phyloP scores from a whole-genome alignment of 2,113 vertebrate genomes.

The Ardeotis arabs region DNA sequence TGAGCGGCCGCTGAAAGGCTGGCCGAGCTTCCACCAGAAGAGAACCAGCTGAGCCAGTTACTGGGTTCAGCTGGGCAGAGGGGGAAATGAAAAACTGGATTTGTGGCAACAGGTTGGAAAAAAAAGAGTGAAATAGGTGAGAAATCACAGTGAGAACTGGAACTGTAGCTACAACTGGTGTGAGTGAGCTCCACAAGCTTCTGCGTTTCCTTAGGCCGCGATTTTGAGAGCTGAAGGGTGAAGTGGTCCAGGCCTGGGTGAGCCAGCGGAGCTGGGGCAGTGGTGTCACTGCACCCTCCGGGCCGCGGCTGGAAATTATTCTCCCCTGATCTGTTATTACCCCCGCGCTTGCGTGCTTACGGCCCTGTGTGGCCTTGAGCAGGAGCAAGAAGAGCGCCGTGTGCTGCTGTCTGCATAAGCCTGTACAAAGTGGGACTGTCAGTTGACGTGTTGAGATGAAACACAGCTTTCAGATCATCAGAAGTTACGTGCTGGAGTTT shows the following conservation, averaged over 20 bases:
- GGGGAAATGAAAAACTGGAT: not conserved
- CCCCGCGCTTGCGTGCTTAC: not conserved
- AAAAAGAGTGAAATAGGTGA: not conserved
- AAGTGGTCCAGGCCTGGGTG: not conserved
- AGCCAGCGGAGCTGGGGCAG: not conserved
- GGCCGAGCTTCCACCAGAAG: not conserved
- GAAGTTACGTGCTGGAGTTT: not conserved
- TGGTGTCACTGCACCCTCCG: not conserved
- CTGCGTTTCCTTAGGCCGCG: not conserved
- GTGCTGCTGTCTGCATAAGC: no score
- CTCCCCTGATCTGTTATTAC: not conserved
- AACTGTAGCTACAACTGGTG: rapidly evolving
- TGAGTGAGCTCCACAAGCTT: not conserved
- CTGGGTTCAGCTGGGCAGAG: not conserved
- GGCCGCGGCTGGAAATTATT: rapidly evolving
- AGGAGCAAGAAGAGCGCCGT: not conserved
- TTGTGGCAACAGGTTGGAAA: not conserved
- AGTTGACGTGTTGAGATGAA: not conserved
- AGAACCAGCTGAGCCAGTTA: not conserved
- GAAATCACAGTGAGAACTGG: not conserved
- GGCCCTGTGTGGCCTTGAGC: not conserved
- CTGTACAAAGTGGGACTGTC: not conserved
- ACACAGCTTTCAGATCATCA: not conserved
- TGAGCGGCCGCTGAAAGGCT: rapidly evolving
- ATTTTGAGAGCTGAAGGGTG: not conserved